phyloP scores from a whole-genome alignment of 2,888 invertebrate species.

The Acleris sparsana region DNA sequence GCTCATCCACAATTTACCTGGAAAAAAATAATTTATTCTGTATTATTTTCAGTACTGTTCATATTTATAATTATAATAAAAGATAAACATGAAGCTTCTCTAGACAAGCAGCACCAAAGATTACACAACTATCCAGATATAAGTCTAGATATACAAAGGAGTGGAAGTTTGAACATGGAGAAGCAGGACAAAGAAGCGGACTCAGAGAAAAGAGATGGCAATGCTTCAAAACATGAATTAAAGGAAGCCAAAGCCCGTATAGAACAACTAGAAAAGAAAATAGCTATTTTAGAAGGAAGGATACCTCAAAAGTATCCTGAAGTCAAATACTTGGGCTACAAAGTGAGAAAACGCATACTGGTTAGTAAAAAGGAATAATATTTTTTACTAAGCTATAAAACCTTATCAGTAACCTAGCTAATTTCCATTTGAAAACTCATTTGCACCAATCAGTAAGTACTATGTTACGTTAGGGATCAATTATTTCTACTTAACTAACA shows the following conservation, averaged over 20 bases:
- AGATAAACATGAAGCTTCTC: conserved; percentile 49
- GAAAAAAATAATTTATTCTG: background rate
- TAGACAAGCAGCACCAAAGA: conserved; percentile 52
- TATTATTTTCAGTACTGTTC: conserved; percentile 62
- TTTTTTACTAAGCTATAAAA: background rate
- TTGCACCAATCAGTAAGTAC: too few relatives aligned
- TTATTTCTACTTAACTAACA: too few relatives aligned
- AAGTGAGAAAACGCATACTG: conserved; percentile 95
- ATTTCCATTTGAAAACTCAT: background rate
- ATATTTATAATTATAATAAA: conserved; percentile 63
- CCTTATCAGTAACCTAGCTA: background rate
- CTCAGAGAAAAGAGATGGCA: conserved; percentile 45
- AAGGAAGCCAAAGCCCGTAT: conserved; percentile 86
- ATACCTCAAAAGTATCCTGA: conserved; percentile 94
- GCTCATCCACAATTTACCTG: too few relatives aligned
- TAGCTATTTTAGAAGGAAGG: conserved; percentile 87
- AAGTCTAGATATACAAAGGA: conserved; percentile 55
- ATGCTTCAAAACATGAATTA: conserved; percentile 75
- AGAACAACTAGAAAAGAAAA: conserved; percentile 87
- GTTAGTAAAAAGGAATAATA: conserved; percentile 83
- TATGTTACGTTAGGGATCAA: too few relatives aligned
- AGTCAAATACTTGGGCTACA: conserved; percentile 95
- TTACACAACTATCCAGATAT: conserved; percentile 51
- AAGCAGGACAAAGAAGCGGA: conserved; percentile 53
- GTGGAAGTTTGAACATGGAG: conserved; percentile 45